Percentiles rank a stretch among this genome's conserved stretches.
These are phyloP conservation scores for Tuta absoluta DNA, from an alignment of 2,888 invertebrate genomes.

Conservation along the genomic window DNA sequence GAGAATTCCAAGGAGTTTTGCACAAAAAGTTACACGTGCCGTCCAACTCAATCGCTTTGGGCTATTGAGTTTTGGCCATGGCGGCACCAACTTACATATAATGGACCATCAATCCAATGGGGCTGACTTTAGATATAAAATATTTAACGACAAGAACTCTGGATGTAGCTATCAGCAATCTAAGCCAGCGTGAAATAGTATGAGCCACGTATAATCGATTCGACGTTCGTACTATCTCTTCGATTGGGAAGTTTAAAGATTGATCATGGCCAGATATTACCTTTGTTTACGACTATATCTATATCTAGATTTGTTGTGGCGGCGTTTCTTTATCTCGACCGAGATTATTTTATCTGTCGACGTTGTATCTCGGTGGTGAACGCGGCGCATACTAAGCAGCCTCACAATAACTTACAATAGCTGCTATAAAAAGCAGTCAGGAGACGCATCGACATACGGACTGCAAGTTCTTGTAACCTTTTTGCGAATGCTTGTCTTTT, in stretches of 20 bases:
- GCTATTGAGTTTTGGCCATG: constrained; percentile 77
- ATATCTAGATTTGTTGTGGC: constrained; percentile 42
- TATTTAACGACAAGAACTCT: background rate
- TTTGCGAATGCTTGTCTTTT: constrained; percentile 20
- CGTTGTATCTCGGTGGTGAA: constrained; percentile 57
- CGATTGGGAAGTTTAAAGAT: constrained; percentile 47
- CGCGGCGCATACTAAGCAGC: constrained; percentile 62
- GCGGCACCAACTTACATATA: constrained; percentile 66
- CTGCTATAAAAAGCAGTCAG: constrained; percentile 58
- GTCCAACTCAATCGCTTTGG: constrained; percentile 65
- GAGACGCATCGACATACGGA: constrained; percentile 43
- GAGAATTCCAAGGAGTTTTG: constrained; percentile 73
- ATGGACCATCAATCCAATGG: constrained; percentile 64
- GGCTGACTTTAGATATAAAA: background rate
- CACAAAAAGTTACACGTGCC: constrained; percentile 80
- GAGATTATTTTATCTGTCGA: constrained; percentile 53
- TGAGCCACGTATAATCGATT: constrained; percentile 52
- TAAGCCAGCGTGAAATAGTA: constrained; percentile 46
- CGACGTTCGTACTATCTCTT: constrained; percentile 49
- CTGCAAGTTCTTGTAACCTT: constrained; percentile 21
- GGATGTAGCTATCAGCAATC: constrained; percentile 28
- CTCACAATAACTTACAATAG: constrained; percentile 60
- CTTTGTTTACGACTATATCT: constrained; percentile 47
- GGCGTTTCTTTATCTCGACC: constrained; percentile 54
- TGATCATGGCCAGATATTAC: constrained; percentile 44